Base-by-base conservation (phyloP, 2,888 invertebrate genomes). In the Sarcophaga rosellei region DNA sequence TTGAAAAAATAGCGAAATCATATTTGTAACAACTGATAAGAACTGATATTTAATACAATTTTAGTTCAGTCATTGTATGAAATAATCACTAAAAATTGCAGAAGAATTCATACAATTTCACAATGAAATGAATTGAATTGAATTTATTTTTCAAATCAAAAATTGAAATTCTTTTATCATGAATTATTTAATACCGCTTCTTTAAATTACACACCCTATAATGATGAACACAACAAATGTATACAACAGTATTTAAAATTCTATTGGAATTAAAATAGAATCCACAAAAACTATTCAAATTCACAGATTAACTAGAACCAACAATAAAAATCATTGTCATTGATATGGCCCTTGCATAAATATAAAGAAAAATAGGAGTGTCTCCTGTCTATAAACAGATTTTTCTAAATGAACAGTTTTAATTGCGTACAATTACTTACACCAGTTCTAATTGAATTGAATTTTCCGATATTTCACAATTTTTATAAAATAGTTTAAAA, bases 331-430 rank as follows among this genome's bases (percentile, higher is more conserved):
- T 4, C 53, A 62, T 61, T 47, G 61, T 78, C 69, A 78, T 78
- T 78, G 25, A 70, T 53, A 78, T 62, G 25, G n/a, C 23, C 12
- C 10, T 6, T 25, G 21, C 53, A 63, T 45, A 20, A 61, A 45
- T 25, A 53, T 57, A 70, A 57, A 23, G 57, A 78, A 63, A 4
- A 15, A 35, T 47, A 74, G 77, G 78, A 70, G 70, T 70, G 80
- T n/a, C 57, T 47, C 47, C 23, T 70, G 15, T 47, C 15, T 47
- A 21, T 21, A 45, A 47, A 47, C 53, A 53, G 53, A 53, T 53
- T 53, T 35, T 35, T 35, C 10, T 53, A 53, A 0, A 35, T 53
- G 53, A 15, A 53, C 53, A 35, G 35, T 35, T 35, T 35, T 35
- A 35, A 35, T 35, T 35, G 35, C 35, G 35, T 35, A 35, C 35